These are phyloP conservation scores for Venturia canescens DNA, from an alignment of 1,140 invertebrate genomes.

Conservation along the genomic window DNA sequence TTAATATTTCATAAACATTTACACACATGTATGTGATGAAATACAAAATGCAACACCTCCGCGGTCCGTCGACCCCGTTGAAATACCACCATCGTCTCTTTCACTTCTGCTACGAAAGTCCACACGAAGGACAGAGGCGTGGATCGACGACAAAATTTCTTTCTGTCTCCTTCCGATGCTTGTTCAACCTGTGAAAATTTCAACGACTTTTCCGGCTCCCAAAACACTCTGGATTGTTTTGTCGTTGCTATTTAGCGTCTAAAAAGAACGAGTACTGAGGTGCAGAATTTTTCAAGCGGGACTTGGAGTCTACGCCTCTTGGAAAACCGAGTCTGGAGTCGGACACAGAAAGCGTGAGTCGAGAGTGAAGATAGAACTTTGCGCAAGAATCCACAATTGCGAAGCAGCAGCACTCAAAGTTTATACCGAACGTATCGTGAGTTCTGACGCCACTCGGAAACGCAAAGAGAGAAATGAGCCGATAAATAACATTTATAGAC, in stretches of 20 bases:
- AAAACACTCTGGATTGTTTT: not conserved
- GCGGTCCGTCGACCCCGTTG: constrained; percentile 43
- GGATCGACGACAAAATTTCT: not conserved
- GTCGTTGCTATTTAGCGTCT: too few species aligned
- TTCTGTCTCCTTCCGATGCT: not conserved
- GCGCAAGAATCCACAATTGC: constrained; percentile 53
- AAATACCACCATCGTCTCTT: constrained; percentile 33
- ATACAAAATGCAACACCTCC: constrained; percentile 30
- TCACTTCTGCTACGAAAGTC: constrained; percentile 35
- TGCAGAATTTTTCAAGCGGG: too few species aligned
- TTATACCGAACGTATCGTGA: constrained; percentile 14
- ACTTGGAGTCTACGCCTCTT: constrained; percentile 31
- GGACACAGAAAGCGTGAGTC: not conserved
- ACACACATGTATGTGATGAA: not conserved
- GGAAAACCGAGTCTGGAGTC: constrained; percentile 4
- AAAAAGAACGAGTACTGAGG: not conserved
- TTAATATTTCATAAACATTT: not conserved
- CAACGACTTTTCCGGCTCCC: not conserved
- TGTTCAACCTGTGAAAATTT: not conserved
- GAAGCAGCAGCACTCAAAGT: not conserved
- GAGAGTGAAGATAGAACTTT: constrained; percentile 50
- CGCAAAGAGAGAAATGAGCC: not conserved
- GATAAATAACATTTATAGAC: constrained; percentile 16
- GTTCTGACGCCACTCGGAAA: not conserved
- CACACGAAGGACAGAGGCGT: not conserved